Conservation (phyloP, 92 coral and sea anemone genomes). For the Desmophyllum pertusum region DNA sequence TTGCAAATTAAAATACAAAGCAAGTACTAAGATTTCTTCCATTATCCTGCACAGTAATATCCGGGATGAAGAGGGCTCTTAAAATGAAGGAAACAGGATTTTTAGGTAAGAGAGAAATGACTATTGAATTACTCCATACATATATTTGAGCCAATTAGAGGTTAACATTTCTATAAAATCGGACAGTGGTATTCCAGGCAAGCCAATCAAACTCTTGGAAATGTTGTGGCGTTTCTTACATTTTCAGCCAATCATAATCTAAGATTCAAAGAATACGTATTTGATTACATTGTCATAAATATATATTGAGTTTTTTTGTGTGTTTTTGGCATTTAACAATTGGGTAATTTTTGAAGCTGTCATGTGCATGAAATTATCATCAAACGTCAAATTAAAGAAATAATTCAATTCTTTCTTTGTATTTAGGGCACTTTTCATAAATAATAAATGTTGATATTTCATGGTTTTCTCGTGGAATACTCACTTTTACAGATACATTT, state of each 20-base stretch:
- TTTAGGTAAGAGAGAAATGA: slow-evolving; percentile 34
- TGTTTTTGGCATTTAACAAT: no score
- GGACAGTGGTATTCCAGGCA: neutral
- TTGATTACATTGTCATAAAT: no score
- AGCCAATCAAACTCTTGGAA: neutral
- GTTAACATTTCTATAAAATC: neutral
- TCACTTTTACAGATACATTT: no score
- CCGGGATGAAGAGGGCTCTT: slow-evolving; percentile 62
- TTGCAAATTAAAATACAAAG: neutral
- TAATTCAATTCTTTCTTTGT: no score
- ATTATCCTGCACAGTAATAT: slow-evolving; percentile 28
- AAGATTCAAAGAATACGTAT: no score
- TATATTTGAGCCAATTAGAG: neutral
- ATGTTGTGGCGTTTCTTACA: neutral
- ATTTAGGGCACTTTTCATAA: neutral
- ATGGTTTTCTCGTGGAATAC: no score
- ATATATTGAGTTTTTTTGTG: no score
- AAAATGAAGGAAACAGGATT: slow-evolving; percentile 52
- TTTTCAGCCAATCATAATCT: no score
- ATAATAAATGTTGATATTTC: neutral
- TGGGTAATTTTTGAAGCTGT: no score
- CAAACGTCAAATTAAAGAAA: no score
- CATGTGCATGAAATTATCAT: no score
- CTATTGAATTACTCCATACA: neutral
- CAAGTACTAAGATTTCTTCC: neutral